Percentiles rank a stretch among this genome's conserved stretches.
These are phyloP conservation scores for Gisinianus flammeolus DNA, from an alignment of 2,888 invertebrate genomes.

Conservation along the genomic window DNA sequence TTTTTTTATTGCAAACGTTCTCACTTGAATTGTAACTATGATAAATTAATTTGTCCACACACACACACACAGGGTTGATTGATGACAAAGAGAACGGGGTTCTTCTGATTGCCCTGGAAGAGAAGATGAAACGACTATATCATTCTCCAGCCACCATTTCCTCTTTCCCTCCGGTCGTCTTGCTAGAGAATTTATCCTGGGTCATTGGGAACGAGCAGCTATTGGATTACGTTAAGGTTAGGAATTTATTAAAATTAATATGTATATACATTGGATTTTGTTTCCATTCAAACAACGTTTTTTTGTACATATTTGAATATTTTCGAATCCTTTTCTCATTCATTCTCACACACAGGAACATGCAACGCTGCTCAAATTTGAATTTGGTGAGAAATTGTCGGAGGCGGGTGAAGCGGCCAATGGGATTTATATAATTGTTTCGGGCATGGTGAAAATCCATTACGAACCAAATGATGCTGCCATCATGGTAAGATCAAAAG, in stretches of 20 bases:
- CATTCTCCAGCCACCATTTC: conserved; percentile 57
- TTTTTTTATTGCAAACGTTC: background rate
- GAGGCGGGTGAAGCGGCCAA: conserved; percentile 61
- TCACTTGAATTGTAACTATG: background rate
- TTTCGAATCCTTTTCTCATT: too few species aligned
- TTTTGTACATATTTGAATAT: background rate
- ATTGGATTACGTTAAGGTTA: conserved; percentile 53
- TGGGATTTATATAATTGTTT: conserved; percentile 63
- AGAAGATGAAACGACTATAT: conserved; percentile 64
- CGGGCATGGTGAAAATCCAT: conserved; percentile 62
- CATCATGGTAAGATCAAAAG: conserved; percentile 58
- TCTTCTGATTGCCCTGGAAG: conserved; percentile 66
- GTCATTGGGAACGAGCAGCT: conserved; percentile 50
- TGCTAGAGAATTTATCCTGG: conserved; percentile 58
- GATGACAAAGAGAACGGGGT: conserved; percentile 68
- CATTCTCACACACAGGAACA: conserved; percentile 57
- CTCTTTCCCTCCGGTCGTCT: conserved; percentile 60
- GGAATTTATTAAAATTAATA: conserved; percentile 4
- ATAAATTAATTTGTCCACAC: too few species aligned
- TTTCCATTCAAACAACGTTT: background rate
- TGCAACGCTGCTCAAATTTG: conserved; percentile 60
- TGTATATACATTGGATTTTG: background rate
- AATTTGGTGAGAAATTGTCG: conserved; percentile 61
- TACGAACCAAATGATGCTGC: conserved; percentile 61
- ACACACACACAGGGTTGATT: conserved; percentile 63